Conservation (phyloP, 30 jellyfish, hydroid and myxozoan genomes). For the Cassiopea andromeda region DNA sequence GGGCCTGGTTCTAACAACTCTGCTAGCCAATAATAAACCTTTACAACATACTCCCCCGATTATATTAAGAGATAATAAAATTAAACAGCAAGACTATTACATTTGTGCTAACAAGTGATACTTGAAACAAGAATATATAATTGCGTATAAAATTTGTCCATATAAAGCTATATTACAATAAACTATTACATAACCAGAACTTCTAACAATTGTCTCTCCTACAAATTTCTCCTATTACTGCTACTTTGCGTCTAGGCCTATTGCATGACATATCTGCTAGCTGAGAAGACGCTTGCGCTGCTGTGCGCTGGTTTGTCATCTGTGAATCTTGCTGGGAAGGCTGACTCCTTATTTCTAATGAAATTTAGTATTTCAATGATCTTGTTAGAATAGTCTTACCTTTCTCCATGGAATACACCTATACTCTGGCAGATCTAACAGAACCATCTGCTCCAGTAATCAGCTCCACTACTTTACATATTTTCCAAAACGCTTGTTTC, state of each 20-base stretch:
- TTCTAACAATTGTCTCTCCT: conserved; percentile 7
- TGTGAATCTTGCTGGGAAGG: not conserved
- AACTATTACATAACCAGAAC: not conserved
- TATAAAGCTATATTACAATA: too few relatives aligned
- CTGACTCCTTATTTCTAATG: conserved; percentile 20
- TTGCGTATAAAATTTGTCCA: not conserved
- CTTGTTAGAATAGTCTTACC: conserved; percentile 37
- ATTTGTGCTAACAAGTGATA: not conserved
- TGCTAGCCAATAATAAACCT: not conserved
- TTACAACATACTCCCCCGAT: conserved; percentile 46
- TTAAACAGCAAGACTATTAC: not conserved
- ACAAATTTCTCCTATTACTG: conserved; percentile 29
- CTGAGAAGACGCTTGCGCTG: not conserved
- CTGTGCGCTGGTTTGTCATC: not conserved
- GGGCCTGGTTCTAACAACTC: not conserved
- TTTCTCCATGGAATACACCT: conserved; percentile 10
- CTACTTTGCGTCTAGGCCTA: conserved; percentile 55
- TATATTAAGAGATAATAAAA: not conserved
- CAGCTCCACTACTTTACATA: conserved; percentile 58
- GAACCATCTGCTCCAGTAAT: conserved; percentile 42
- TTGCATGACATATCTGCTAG: not conserved
- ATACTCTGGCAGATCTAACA: conserved; percentile 39
- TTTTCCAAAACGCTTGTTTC: conserved; percentile 48
- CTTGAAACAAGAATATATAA: not conserved
- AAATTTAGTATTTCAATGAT: conserved; percentile 37